These are phyloP conservation scores for Drosophila punjabiensis DNA, from an alignment of 1,140 invertebrate genomes.

Conservation along the genomic window DNA sequence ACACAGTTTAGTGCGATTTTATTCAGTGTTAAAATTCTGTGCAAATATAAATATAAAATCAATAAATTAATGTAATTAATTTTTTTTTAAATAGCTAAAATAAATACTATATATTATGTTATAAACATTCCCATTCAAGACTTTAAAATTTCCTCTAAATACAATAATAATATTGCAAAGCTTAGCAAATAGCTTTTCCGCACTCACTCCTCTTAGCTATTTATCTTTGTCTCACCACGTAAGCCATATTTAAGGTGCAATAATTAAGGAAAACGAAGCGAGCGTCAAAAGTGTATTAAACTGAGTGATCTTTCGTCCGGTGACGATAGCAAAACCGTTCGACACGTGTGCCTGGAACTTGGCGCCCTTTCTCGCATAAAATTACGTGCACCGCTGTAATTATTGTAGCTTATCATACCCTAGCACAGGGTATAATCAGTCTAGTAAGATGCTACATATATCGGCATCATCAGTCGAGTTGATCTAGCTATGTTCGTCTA, in stretches of 20 bases:
- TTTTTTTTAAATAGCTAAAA: too few relatives aligned
- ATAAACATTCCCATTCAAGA: too few relatives aligned
- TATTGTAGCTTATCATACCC: slow-evolving; percentile 7
- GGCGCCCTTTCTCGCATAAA: slow-evolving; percentile 80
- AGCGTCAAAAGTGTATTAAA: slow-evolving; percentile 23
- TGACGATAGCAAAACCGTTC: slow-evolving; percentile 33
- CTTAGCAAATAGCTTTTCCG: background rate
- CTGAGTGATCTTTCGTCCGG: slow-evolving; percentile 28
- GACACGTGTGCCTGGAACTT: slow-evolving; percentile 73
- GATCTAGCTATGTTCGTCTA: too few relatives aligned
- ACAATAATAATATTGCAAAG: background rate
- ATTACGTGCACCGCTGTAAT: slow-evolving; percentile 47
- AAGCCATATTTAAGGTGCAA: slow-evolving; percentile 23
- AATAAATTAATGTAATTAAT: too few relatives aligned
- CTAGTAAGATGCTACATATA: too few relatives aligned
- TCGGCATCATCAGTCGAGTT: background rate
- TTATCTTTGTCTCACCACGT: slow-evolving; percentile 13
- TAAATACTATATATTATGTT: too few relatives aligned
- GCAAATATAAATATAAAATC: too few relatives aligned
- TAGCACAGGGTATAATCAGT: background rate
- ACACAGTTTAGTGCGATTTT: background rate
- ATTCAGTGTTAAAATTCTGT: background rate
- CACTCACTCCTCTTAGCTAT: background rate
- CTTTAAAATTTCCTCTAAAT: background rate
- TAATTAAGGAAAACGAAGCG: slow-evolving; percentile 22